These are phyloP conservation scores for Creontiades dilutus DNA, from an alignment of 2,888 invertebrate genomes.

Conservation along the genomic window DNA sequence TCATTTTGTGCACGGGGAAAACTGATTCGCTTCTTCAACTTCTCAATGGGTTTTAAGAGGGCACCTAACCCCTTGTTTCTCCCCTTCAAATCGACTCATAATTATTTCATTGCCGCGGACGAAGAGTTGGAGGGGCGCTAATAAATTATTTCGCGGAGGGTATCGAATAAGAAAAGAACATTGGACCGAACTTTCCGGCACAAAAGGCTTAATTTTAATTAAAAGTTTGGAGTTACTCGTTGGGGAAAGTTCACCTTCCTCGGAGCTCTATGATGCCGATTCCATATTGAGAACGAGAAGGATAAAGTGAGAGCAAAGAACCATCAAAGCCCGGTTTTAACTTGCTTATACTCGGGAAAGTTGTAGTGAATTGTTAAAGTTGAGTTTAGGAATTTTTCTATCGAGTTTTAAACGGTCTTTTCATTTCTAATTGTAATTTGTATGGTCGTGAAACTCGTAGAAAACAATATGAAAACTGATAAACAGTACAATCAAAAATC, in stretches of 20 bases:
- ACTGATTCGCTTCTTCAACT: not conserved
- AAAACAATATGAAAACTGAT: no score
- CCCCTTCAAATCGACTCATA: not conserved
- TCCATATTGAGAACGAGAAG: not conserved
- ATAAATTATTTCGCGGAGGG: conserved; percentile 4
- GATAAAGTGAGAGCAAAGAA: not conserved
- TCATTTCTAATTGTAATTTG: no score
- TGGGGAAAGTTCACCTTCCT: not conserved
- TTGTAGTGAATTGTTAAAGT: not conserved
- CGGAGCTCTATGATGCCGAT: conserved; percentile 4
- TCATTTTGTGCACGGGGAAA: no score
- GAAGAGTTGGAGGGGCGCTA: not conserved
- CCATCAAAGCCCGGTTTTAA: not conserved
- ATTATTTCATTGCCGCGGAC: not conserved
- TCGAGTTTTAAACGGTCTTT: no score
- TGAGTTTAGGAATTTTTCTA: not conserved
- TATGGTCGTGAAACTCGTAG: no score
- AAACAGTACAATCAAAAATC: no score
- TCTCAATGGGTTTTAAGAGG: not conserved
- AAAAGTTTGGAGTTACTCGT: not conserved
- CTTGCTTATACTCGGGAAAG: not conserved
- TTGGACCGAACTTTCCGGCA: not conserved
- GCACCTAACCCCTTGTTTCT: not conserved
- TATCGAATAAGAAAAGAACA: not conserved
- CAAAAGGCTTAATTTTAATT: conserved; percentile 36